A percentile compares a stretch with the other conserved stretches of the same genome.
Evolutionary conservation across 2,797 vertebrate species (phyloP).

Genomic region (Astyanax mexicanus): DNA sequence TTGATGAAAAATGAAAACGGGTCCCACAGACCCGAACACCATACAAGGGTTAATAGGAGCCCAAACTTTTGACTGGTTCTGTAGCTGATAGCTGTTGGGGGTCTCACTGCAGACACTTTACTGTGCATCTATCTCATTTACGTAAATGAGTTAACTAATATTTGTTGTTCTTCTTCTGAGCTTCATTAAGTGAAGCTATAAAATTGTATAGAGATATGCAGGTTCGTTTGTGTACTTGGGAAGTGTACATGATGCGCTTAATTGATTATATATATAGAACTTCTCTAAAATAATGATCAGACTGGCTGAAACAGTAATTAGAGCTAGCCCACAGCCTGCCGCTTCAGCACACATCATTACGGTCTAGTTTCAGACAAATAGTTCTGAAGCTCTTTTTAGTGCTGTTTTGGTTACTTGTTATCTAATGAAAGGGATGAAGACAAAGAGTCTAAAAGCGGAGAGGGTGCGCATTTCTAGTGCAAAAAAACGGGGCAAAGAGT

Average conservation of each 20-base stretch:
- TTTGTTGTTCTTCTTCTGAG: not conserved
- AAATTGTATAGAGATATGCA: not conserved
- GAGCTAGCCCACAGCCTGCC: slow-evolving; percentile 59
- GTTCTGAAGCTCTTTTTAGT: slow-evolving; percentile 71
- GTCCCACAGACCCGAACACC: too few species aligned
- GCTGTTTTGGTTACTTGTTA: slow-evolving; percentile 71
- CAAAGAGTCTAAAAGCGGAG: slow-evolving; percentile 64
- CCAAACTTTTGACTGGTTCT: too few species aligned
- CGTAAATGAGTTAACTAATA: not conserved
- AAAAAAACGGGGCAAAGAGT: too few species aligned
- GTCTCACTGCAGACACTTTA: slow-evolving; percentile 34
- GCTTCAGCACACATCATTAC: slow-evolving; percentile 63
- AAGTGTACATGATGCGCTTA: not conserved
- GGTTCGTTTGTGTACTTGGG: not conserved
- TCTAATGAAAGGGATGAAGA: slow-evolving; percentile 66
- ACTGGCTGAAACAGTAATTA: slow-evolving; percentile 62
- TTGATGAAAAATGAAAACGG: too few species aligned
- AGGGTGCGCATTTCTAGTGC: too few species aligned
- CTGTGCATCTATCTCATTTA: not conserved
- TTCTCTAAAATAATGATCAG: slow-evolving; percentile 71
- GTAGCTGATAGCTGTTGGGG: slow-evolving; percentile 23
- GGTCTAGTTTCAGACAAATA: slow-evolving; percentile 69
- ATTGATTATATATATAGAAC: slow-evolving; percentile 39
- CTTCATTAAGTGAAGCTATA: not conserved
- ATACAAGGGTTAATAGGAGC: too few species aligned